phyloP scores from a whole-genome alignment of 2,113 vertebrate species.

The Gracilinanus agilis region DNA sequence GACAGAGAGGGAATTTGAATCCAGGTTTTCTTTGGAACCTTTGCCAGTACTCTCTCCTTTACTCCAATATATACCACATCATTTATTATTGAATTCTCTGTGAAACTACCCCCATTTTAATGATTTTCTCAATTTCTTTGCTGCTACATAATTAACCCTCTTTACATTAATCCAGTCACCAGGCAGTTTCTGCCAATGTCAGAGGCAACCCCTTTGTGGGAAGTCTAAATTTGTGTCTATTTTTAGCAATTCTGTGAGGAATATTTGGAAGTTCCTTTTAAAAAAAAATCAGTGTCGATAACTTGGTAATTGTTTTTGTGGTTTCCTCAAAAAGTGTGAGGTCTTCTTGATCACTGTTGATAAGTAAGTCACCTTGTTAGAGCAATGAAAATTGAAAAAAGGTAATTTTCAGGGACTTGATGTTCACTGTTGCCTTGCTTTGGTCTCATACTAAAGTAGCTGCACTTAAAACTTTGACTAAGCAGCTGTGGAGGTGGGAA shows the following conservation, averaged over 20 bases:
- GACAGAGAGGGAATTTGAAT: not conserved
- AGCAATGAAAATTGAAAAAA: slow-evolving; percentile 45
- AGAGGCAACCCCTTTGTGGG: not conserved
- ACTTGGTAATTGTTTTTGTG: slow-evolving; percentile 72
- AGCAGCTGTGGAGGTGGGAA: not conserved
- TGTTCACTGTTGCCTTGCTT: not conserved
- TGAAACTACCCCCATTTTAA: slow-evolving; percentile 29
- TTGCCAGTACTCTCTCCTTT: not conserved
- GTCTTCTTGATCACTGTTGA: slow-evolving; percentile 63
- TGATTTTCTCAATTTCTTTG: slow-evolving; percentile 29
- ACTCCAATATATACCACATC: not conserved
- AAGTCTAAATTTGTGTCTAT: slow-evolving; percentile 64
- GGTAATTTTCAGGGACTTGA: not conserved
- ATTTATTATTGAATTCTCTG: slow-evolving; percentile 18
- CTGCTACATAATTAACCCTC: slow-evolving; percentile 22
- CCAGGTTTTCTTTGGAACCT: not conserved
- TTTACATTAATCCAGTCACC: slow-evolving; percentile 31
- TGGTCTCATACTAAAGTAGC: slow-evolving; percentile 34
- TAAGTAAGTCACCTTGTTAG: slow-evolving; percentile 51
- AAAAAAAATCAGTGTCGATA: slow-evolving; percentile 63
- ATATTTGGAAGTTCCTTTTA: slow-evolving; percentile 65
- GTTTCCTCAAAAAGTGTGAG: slow-evolving; percentile 73
- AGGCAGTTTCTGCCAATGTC: slow-evolving; percentile 44
- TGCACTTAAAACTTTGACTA: slow-evolving; percentile 4
- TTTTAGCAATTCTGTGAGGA: slow-evolving; percentile 65